phyloP scores from a whole-genome alignment of 2,113 vertebrate species.

The Geococcyx californianus region DNA sequence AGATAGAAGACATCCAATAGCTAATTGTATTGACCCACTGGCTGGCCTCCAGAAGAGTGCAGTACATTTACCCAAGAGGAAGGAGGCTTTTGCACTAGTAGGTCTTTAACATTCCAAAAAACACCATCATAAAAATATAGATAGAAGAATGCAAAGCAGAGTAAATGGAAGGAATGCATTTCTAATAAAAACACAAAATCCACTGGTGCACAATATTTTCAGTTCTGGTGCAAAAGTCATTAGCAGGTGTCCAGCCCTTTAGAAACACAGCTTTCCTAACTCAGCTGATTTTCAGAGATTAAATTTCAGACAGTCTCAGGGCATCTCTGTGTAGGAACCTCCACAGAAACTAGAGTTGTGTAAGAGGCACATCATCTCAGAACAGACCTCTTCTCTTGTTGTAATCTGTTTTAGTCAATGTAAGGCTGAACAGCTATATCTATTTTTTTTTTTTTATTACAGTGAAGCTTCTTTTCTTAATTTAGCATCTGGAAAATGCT shows the following conservation, averaged over 20 bases:
- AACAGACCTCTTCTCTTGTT: not conserved
- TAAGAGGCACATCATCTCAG: not conserved
- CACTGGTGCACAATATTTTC: not conserved
- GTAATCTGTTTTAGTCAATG: not conserved
- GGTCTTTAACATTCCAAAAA: not conserved
- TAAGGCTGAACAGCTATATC: not conserved
- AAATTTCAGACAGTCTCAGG: constrained; percentile 27
- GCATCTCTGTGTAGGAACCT: not conserved
- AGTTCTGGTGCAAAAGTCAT: not conserved
- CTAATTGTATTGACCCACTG: not conserved
- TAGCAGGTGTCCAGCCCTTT: constrained; percentile 38
- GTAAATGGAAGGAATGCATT: not conserved
- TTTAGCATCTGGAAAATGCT: not conserved
- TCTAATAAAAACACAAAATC: not conserved
- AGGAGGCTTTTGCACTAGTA: not conserved
- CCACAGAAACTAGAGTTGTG: not conserved
- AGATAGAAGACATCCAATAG: not conserved
- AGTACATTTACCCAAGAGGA: not conserved
- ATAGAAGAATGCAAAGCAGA: not conserved
- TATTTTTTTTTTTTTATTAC: not conserved
- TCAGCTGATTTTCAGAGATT: constrained; percentile 55
- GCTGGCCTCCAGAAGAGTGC: not conserved
- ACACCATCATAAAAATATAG: not conserved
- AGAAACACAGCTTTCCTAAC: constrained; percentile 41
- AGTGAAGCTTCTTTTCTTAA: not conserved